Conservation (phyloP, 2,888 invertebrate species). For the Halocaridina rubra region DNA sequence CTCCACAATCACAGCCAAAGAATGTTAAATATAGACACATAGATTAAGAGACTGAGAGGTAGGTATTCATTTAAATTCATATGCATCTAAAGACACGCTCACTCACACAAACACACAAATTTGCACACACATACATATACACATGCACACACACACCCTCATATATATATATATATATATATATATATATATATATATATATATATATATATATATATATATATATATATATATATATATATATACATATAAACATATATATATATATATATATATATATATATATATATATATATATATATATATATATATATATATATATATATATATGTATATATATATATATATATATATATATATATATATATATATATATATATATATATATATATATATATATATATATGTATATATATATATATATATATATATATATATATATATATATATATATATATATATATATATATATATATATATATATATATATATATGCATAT, state of each 20-base stretch:
- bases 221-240: neutral
- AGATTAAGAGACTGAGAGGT: too few species aligned
- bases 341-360: neutral
- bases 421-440: neutral
- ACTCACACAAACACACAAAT: constrained; percentile 1
- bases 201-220: neutral
- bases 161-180: neutral
- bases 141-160: neutral
- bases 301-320: too few species aligned
- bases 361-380: neutral
- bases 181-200: neutral
- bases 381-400: neutral
- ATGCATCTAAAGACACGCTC: neutral
- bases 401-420: neutral
- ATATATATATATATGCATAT: too few species aligned
- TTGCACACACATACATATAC: neutral
- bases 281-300: neutral
- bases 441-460: neutral
- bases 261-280: neutral
- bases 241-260: neutral
- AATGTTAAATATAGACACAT: too few species aligned
- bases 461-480: neutral
- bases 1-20: too few species aligned
- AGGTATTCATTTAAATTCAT: neutral
- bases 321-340: too few species aligned